Evolutionary conservation across 2,888 invertebrate species (phyloP), one percentile per base, ranked within the genome.

Genomic region (Saturnia pavonia): DNA sequence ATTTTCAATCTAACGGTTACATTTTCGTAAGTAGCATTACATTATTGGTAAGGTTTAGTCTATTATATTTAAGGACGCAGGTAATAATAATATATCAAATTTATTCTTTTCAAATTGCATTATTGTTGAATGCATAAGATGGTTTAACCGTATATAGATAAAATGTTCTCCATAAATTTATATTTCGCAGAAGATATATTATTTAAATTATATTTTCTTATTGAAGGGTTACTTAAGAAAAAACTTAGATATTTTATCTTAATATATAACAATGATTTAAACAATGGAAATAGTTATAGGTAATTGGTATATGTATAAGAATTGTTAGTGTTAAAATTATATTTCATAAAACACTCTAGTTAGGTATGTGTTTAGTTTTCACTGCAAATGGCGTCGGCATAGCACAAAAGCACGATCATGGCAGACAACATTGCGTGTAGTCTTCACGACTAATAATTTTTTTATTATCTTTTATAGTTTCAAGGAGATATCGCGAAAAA

Each of bases 401-500:
- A 83, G 85, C 90, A 91, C 88, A 86, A 83, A 82, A 80, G 77
- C 83, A 81, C 82, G 79, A 86, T 84, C 81, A 82, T 82, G 82
- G 78, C 76, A 80, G 74, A 75, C 81, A 81, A 80, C 73, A 79
- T 83, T 80, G 77, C 82, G 82, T 85, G 79, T 84, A 81, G 76
- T 78, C 78, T 80, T 80, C 74, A 77, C 76, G 79, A 77, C 83
- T 88, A 90, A 88, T 90, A 89, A 88, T 89, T 80, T 74, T 82
- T 84, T 82, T 88, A 87, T 87, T 90, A 81, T 91, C 84, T 90
- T 86, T 93, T 92, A 89, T 92, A 91, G 92, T 92, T 90, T 92
- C 89, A 90, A 91, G 92, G 90, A 89, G 89, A 90, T 84, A 84
- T 88, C 88, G 87, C 88, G 83, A 83, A 87, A 60, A 86, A 87